Conservation (phyloP, 1,140 invertebrate species). For the Amphibalanus amphitrite region DNA sequence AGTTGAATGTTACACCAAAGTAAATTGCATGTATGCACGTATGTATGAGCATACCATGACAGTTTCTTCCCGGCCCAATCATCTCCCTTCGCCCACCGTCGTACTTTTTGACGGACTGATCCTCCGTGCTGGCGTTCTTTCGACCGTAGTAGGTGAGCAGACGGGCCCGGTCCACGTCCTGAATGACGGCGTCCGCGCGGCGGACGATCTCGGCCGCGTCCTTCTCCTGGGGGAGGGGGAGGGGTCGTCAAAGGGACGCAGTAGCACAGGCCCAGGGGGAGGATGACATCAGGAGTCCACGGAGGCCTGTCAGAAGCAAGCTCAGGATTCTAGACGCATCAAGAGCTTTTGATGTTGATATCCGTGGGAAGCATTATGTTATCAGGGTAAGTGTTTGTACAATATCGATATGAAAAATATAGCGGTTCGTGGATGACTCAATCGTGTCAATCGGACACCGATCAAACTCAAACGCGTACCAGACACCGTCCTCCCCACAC, state of each 20-base stretch:
- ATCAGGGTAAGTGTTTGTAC: neutral
- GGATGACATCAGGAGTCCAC: too few relatives aligned
- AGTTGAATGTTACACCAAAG: too few relatives aligned
- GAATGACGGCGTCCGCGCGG: neutral
- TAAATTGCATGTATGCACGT: too few relatives aligned
- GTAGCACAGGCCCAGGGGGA: neutral
- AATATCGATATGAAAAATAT: neutral
- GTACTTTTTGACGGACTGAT: neutral
- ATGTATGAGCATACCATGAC: too few relatives aligned
- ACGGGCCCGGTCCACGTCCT: neutral
- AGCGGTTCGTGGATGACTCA: too few relatives aligned
- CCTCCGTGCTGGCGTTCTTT: neutral
- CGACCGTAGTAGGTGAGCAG: conserved; percentile 1
- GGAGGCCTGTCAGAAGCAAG: neutral
- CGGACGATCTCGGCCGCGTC: neutral
- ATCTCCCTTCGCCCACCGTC: too few relatives aligned
- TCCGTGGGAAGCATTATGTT: neutral
- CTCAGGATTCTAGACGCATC: neutral
- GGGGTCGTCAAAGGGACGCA: neutral
- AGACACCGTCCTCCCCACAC: too few relatives aligned
- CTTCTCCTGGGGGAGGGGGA: neutral
- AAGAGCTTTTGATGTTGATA: neutral
- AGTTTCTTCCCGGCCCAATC: too few relatives aligned
- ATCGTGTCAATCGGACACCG: too few relatives aligned
- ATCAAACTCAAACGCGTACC: too few relatives aligned